Base-by-base conservation (phyloP, 2,888 invertebrate genomes). In the Mechanitis mazaeus region DNA sequence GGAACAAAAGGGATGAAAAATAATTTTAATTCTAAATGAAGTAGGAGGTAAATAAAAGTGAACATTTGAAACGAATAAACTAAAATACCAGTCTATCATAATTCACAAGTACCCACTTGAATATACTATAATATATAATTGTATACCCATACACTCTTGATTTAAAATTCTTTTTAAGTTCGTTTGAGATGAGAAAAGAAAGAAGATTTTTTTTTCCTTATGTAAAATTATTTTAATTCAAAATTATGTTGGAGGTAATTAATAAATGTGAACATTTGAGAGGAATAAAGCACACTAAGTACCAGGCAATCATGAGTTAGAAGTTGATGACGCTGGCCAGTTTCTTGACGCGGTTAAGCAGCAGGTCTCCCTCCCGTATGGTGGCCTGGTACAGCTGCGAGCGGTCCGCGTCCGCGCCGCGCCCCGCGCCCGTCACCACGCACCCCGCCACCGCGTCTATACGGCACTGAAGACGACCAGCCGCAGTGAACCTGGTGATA, bases 271-370 rank as follows among this genome's bases (percentile, higher is more conserved):
- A 35, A 35, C 3, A 5, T 5, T 35, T 35, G 6, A 20, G 20
- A 20, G 20, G 20, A 5, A 35, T 35, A 3, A 35, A 35, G 35
- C 35, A 35, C 35, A 35, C 35, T 5, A 6, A 42, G 42, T 42
- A 42, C 42, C 42, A 42, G 42, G 42, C 9, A 9, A 42, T 58
- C 12, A 50, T 35, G 2, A 58, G 45, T 58, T 94, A 97, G 91
- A 99, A 99, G 91, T 99, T 99, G 84, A 99, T 99, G 73, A 99
- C 99, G 81, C 99, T 94, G 72, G 98, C 98, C 64, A 99, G 92
- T 87, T 99, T 99, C 90, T 99, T 99, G 73, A 99, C 97, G 77
- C 99, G 94, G 85, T 99, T 99, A 66, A 99, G 93, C 9, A 99
- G 92, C 65, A 99, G 92, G 87, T 99, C 99, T 6, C 99, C 99